Percentiles rank a stretch among this genome's conserved stretches.
Conservation (phyloP, 2,797 vertebrate species). For the Argentina silus region DNA sequence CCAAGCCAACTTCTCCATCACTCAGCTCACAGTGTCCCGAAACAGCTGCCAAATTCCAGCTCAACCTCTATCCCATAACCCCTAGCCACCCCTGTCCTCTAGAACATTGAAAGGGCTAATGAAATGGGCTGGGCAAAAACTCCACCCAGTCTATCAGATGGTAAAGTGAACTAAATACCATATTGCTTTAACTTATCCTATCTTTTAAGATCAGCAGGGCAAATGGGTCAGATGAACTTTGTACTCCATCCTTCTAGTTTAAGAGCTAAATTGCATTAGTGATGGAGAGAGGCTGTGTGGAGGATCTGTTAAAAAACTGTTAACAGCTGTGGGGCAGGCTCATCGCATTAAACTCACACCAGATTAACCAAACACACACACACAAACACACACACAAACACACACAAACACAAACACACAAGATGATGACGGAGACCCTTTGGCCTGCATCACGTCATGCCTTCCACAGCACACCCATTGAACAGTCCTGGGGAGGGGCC, state of each 20-base stretch:
- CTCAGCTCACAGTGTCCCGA: background rate
- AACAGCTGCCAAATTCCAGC: background rate
- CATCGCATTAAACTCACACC: background rate
- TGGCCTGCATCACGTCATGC: background rate
- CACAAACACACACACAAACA: background rate
- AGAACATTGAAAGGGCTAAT: too few species aligned
- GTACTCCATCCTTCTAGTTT: background rate
- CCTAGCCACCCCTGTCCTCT: too few species aligned
- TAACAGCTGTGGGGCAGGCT: background rate
- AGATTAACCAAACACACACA: background rate
- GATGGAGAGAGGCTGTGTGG: background rate
- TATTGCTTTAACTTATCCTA: background rate
- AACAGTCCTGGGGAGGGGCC: background rate
- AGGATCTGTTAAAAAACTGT: background rate
- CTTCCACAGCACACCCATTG: background rate
- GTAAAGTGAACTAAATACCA: too few species aligned
- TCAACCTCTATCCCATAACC: too few species aligned
- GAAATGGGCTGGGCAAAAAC: too few species aligned
- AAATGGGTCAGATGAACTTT: background rate
- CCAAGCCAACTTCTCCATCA: background rate
- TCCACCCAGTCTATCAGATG: background rate
- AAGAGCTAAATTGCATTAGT: background rate
- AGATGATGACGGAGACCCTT: too few species aligned
- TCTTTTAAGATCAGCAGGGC: background rate
- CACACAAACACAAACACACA: slow-evolving; percentile 7